Evolutionary conservation across 2,797 vertebrate genomes (phyloP), one percentile per base, ranked within the genome.

Genomic region (Micromesistius poutassou): DNA sequence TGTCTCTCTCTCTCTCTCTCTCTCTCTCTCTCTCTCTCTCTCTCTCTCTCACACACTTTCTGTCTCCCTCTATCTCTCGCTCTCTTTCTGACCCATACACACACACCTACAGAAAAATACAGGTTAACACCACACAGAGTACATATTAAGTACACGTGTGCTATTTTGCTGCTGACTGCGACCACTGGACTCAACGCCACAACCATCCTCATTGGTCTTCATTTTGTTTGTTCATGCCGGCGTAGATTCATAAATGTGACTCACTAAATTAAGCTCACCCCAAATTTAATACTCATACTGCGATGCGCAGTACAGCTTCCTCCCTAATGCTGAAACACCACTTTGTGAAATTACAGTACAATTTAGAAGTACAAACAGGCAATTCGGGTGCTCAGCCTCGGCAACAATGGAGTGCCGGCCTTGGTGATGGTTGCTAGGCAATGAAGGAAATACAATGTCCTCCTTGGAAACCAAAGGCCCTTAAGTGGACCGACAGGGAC

Each of bases 401-500:
- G 88, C 92, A 92, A 95, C 94, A 95, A 94, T 94, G 89, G 92
- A 93, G 91, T 77, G 89, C 92, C 89, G 93, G 94, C 94, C 94
- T 95, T 95, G 94, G 93, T 93, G 93, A 94, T 90, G 90, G 94
- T 95, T 95, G 94, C 94, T 94, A 94, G 90, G 94, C 85, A 40
- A 94, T 93, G 88, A 91, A 93, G 89, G 92, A 94, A 94, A 94
- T 89, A 94, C 93, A 94, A 94, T 92, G 91, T 93, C 92, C 92
- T 93, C 92, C 94, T 94, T 93, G 89, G 93, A 94, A 95, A 95
- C 92, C 91, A 92, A 94, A 94, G 91, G 92, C 88, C 90, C 84
- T 93, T 94, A 94, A 94, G 92, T 93, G 92, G 93, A 92, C 91
- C 91, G 91, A 91, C 92, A 91, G 91, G 84, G 93, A 89, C 36